Evolutionary conservation across 2,797 vertebrate genomes (phyloP).

Genomic region (Leucoraja ocellata): DNA sequence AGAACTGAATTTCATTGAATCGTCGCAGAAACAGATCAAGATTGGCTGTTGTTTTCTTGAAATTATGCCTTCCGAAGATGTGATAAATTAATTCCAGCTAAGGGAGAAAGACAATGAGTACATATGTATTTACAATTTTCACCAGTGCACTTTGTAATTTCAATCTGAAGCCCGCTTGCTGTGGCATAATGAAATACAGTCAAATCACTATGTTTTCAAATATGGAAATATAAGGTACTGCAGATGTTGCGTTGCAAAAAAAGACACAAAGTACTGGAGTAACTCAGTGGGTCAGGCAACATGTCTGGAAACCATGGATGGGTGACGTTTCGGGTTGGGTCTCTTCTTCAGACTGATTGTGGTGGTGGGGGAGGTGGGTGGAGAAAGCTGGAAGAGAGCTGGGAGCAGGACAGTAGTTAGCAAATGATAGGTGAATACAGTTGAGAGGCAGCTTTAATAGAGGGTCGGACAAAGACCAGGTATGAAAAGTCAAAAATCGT

Average conservation of each 20-base stretch:
- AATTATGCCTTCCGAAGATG: conserved; percentile 87
- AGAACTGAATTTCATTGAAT: conserved; percentile 97
- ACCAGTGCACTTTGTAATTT: background rate
- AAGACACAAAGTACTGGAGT: too few species aligned
- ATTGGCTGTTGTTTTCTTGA: conserved; percentile 91
- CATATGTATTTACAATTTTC: background rate
- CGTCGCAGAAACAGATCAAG: conserved; percentile 91
- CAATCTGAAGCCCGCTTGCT: background rate
- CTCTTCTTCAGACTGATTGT: too few species aligned
- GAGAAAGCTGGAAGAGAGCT: too few species aligned
- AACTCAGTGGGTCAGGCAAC: too few species aligned
- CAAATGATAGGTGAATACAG: too few species aligned
- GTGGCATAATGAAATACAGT: background rate
- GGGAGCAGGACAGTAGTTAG: too few species aligned
- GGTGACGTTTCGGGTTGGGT: too few species aligned
- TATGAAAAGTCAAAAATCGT: too few species aligned
- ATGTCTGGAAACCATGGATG: too few species aligned
- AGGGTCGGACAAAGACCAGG: too few species aligned
- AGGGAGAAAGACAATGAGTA: conserved; percentile 44
- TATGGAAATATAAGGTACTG: background rate
- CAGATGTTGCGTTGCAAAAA: background rate
- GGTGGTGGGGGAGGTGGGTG: too few species aligned
- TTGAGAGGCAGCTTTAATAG: too few species aligned
- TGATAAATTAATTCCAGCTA: conserved; percentile 93
- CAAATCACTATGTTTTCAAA: background rate